A percentile compares a stretch with the other conserved stretches of the same genome.
Conservation (phyloP, 2,888 invertebrate genomes). For the Hypomecis atomaria region DNA sequence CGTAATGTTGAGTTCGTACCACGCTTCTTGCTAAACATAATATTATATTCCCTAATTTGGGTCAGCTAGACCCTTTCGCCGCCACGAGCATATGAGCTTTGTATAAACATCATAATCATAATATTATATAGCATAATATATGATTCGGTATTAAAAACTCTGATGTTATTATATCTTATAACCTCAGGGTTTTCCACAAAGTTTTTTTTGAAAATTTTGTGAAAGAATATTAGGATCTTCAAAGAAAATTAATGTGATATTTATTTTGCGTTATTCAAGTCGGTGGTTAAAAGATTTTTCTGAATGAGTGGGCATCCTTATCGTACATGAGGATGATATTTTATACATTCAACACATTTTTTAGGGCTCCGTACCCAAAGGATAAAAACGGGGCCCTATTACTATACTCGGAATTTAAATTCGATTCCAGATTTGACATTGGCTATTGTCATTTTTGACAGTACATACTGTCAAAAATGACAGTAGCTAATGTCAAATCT, state of each 20-base stretch:
- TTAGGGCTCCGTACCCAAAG: no score
- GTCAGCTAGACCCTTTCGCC: conserved; percentile 41
- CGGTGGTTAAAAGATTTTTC: not conserved
- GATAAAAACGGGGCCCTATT: no score
- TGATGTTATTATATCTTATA: conserved; percentile 4
- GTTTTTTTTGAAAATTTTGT: conserved; percentile 4
- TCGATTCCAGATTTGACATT: no score
- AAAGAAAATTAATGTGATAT: not conserved
- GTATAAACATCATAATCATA: conserved; percentile 17
- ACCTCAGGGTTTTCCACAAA: conserved; percentile 1
- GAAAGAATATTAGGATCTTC: not conserved
- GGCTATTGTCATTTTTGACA: no score
- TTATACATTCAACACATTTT: no score
- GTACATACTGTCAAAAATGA: no score
- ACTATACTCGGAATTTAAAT: no score
- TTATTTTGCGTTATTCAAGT: not conserved
- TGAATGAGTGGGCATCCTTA: not conserved
- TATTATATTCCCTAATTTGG: conserved; percentile 46
- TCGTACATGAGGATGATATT: no score
- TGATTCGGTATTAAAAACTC: conserved; percentile 20
- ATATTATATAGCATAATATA: conserved; percentile 10
- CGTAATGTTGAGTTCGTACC: conserved; percentile 37
- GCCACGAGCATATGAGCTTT: conserved; percentile 35
- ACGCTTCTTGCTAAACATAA: conserved; percentile 43
- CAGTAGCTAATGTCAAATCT: no score